These are phyloP conservation scores for Beroe forskalii DNA, from an alignment of 37 sponge, comb jelly and placozoan species.

Conservation along the genomic window DNA sequence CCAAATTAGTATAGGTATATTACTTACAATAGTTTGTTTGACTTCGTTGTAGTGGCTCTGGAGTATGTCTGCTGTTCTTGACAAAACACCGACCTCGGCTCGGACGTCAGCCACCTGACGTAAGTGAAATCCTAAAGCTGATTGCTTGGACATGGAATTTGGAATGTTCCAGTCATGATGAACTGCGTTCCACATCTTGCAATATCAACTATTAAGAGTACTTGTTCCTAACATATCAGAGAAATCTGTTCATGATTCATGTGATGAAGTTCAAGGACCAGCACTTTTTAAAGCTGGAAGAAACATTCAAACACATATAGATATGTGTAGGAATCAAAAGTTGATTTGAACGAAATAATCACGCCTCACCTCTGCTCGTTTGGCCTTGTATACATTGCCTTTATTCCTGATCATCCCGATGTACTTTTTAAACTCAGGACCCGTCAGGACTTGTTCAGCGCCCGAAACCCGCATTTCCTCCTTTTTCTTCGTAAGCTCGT, in stretches of 20 bases:
- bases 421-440: conserved; percentile 68
- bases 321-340: too few species aligned
- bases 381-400: conserved; percentile 83
- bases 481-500: not conserved
- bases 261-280: too few species aligned
- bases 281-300: too few species aligned
- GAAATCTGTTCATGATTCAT: too few species aligned
- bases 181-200: too few species aligned
- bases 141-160: too few species aligned
- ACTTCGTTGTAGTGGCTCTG: conserved; percentile 69
- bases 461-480: conserved; percentile 14
- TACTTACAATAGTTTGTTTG: conserved; percentile 36
- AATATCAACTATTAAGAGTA: too few species aligned
- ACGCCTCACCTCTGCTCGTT: conserved; percentile 70
- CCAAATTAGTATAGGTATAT: too few species aligned
- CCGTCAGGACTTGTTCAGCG: conserved; percentile 17
- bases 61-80: conserved; percentile 87
- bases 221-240: too few species aligned
- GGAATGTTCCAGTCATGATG: conserved; percentile 1
- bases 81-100: conserved; percentile 89
- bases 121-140: too few species aligned
- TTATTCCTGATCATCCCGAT: conserved; percentile 75
- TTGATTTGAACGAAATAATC: too few species aligned
- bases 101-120: conserved; percentile 72
- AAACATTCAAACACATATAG: too few species aligned